phyloP scores from a whole-genome alignment of 2,797 vertebrate genomes.

The Poecile montanus region DNA sequence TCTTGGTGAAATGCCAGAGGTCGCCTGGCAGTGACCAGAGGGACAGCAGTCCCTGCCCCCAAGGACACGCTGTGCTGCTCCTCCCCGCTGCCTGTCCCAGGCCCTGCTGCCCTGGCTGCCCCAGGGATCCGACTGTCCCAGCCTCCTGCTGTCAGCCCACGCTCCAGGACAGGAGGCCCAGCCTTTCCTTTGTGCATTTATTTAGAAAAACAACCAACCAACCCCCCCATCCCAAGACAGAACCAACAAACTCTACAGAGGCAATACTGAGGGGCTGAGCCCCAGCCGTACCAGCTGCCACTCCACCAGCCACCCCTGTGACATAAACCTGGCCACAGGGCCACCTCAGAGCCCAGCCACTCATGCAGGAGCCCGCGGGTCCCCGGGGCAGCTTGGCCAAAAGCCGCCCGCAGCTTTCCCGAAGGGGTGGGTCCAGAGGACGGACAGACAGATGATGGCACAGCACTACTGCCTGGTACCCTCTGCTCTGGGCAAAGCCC shows the following conservation, averaged over 20 bases:
- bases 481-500: background rate
- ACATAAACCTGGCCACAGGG: background rate
- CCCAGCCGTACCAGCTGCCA: constrained; percentile 25
- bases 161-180: background rate
- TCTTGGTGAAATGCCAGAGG: constrained; percentile 42
- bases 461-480: background rate
- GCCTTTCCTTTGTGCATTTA: constrained; percentile 50
- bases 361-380: background rate
- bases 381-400: background rate
- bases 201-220: constrained; percentile 47
- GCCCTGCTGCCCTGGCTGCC: background rate
- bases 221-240: background rate
- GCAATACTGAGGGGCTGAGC: background rate
- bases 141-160: background rate
- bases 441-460: background rate
- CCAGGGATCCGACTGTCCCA: background rate
- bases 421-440: background rate
- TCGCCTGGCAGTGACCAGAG: background rate
- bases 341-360: background rate
- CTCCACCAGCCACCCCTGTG: background rate
- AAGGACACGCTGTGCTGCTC: background rate
- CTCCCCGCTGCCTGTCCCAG: background rate
- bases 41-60: background rate
- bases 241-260: constrained; percentile 44
- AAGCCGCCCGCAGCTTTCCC: constrained; percentile 60